Conservation (phyloP, 2,797 vertebrate genomes). For the Hyperoplus lanceolatus region DNA sequence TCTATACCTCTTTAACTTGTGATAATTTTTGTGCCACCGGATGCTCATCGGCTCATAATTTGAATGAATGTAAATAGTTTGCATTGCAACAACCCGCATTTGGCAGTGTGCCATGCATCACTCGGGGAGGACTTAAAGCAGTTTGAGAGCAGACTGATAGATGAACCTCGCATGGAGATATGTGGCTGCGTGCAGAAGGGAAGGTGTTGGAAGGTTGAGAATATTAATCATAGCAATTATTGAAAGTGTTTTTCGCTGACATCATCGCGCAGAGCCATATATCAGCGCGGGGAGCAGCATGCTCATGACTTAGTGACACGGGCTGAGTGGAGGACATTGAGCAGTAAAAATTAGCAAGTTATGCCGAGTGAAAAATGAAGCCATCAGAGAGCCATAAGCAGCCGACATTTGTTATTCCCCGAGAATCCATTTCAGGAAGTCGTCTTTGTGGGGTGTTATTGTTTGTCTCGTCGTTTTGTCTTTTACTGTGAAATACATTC, state of each 20-base stretch:
- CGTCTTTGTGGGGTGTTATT: slow-evolving; percentile 52
- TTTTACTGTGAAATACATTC: slow-evolving; percentile 49
- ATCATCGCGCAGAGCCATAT: slow-evolving; percentile 91
- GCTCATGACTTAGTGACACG: slow-evolving; percentile 83
- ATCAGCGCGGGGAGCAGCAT: slow-evolving; percentile 86
- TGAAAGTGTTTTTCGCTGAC: slow-evolving; percentile 95
- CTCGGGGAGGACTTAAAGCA: slow-evolving; percentile 90
- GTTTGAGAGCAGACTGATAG: slow-evolving; percentile 91
- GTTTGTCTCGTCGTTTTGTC: slow-evolving; percentile 49
- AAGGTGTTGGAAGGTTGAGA: slow-evolving; percentile 93
- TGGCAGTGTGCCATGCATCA: slow-evolving; percentile 93
- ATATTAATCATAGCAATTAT: slow-evolving; percentile 99
- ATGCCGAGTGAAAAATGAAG: slow-evolving; percentile 82
- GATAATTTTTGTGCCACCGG: slow-evolving; percentile 89
- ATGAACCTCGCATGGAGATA: slow-evolving; percentile 91
- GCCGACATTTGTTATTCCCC: slow-evolving; percentile 75
- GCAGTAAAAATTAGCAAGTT: slow-evolving; percentile 86
- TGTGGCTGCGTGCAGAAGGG: slow-evolving; percentile 85
- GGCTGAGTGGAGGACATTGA: slow-evolving; percentile 80
- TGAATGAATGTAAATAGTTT: slow-evolving; percentile 92
- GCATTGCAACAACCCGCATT: slow-evolving; percentile 88
- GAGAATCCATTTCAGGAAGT: slow-evolving; percentile 62
- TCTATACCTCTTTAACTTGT: slow-evolving; percentile 87
- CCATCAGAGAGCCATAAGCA: slow-evolving; percentile 77
- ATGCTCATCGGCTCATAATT: slow-evolving; percentile 91